phyloP scores from a whole-genome alignment of 2,797 vertebrate genomes.

The Halcyon leucocephala region DNA sequence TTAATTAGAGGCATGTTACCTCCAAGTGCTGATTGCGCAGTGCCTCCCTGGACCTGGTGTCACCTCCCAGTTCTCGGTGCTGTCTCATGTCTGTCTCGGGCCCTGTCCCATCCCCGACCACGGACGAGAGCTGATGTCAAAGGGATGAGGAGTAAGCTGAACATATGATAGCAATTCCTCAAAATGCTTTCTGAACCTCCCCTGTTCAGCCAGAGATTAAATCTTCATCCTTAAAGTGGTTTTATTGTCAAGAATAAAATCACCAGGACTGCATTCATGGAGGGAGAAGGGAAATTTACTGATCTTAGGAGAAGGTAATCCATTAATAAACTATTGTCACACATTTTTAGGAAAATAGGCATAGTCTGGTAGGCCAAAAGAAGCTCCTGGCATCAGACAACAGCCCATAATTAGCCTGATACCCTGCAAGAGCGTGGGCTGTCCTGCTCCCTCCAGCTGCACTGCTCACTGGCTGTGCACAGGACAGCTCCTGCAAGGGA shows the following conservation, averaged over 20 bases:
- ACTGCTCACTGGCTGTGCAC: too few relatives aligned
- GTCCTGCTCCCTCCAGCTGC: background rate
- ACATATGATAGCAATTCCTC: accelerated
- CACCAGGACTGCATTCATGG: background rate
- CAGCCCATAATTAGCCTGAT: too few relatives aligned
- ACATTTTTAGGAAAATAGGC: background rate
- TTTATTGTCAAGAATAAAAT: background rate
- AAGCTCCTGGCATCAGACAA: accelerated
- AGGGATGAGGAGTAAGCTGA: background rate
- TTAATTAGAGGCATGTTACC: background rate
- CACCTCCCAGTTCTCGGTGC: background rate
- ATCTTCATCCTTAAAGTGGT: background rate
- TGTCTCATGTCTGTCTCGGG: background rate
- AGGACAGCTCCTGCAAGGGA: too few relatives aligned
- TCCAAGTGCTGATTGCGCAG: accelerated
- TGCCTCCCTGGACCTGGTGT: background rate
- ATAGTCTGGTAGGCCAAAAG: background rate
- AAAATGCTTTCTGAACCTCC: background rate
- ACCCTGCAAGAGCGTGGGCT: accelerated
- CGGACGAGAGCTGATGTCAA: accelerated
- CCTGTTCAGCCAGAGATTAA: background rate
- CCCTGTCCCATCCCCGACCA: accelerated
- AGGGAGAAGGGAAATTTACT: background rate
- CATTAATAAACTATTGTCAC: background rate
- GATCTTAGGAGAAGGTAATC: background rate